Conservation (phyloP, 2,888 invertebrate genomes). For the Xestia sexstrigata region DNA sequence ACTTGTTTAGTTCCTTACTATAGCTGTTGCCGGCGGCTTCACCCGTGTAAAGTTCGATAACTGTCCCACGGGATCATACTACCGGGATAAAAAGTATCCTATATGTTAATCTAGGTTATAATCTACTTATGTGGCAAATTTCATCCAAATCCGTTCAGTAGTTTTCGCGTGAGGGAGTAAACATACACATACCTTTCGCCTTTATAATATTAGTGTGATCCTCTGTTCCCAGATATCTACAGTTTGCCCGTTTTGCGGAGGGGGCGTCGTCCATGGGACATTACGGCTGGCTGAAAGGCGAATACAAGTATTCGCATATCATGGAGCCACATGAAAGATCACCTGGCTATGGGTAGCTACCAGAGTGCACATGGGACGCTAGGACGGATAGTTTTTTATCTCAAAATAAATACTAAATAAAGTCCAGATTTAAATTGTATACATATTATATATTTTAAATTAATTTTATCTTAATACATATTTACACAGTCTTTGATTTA, state of each 20-base stretch:
- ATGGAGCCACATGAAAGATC: slow-evolving; percentile 71
- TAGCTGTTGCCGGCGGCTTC: too few species aligned
- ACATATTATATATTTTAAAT: not conserved
- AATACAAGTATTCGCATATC: slow-evolving; percentile 72
- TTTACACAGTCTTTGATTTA: slow-evolving; percentile 11
- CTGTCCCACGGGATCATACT: too few species aligned
- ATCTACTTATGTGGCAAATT: too few species aligned
- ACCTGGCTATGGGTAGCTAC: slow-evolving; percentile 70
- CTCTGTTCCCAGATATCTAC: slow-evolving; percentile 71
- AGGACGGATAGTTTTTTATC: not conserved
- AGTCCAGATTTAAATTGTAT: not conserved
- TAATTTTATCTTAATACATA: not conserved
- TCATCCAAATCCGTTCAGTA: too few species aligned
- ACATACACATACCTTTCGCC: too few species aligned
- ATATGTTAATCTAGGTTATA: too few species aligned
- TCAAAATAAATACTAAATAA: not conserved
- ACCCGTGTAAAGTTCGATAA: too few species aligned
- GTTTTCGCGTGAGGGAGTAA: too few species aligned
- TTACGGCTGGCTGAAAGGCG: slow-evolving; percentile 80
- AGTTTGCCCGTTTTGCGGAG: slow-evolving; percentile 77
- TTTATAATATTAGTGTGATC: too few species aligned
- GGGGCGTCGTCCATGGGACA: slow-evolving; percentile 76
- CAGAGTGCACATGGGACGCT: not conserved
- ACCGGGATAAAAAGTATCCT: too few species aligned
- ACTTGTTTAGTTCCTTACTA: too few species aligned